These are phyloP conservation scores for Agraylea sexmaculata DNA, from an alignment of 1,140 invertebrate genomes.

Conservation along the genomic window DNA sequence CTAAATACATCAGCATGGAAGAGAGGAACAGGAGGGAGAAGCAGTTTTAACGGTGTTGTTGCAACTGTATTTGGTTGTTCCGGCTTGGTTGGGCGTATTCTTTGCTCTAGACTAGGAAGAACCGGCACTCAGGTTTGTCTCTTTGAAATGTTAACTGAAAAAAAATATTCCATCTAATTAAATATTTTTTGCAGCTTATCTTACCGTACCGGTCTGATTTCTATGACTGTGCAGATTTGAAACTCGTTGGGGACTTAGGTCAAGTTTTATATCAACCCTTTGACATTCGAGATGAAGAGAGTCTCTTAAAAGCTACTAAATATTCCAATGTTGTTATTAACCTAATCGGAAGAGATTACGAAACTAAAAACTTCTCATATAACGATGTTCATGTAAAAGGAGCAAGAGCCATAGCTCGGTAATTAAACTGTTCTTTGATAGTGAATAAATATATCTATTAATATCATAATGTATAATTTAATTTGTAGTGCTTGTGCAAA, in stretches of 20 bases:
- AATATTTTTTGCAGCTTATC: conserved; percentile 60
- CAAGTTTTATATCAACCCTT: conserved; percentile 88
- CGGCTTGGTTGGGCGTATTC: conserved; percentile 76
- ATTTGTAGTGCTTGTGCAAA: conserved; percentile 52
- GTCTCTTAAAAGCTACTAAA: conserved; percentile 73
- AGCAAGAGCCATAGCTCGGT: conserved; percentile 57
- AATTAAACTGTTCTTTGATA: conserved; percentile 2
- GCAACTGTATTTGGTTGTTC: conserved; percentile 92
- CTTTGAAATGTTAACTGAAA: not conserved
- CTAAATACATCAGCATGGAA: conserved; percentile 54
- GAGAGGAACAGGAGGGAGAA: conserved; percentile 84
- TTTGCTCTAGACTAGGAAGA: conserved; percentile 83
- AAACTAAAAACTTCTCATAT: conserved; percentile 81
- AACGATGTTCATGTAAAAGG: conserved; percentile 71
- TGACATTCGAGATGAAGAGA: conserved; percentile 77
- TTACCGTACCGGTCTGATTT: conserved; percentile 83
- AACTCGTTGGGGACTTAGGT: conserved; percentile 86
- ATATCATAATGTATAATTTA: conserved; percentile 5
- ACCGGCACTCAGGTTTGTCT: conserved; percentile 62
- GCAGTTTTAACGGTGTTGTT: conserved; percentile 92
- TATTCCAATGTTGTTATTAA: conserved; percentile 98
- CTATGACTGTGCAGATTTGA: conserved; percentile 63
- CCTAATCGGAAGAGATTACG: conserved; percentile 81
- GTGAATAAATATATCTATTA: conserved; percentile 4
- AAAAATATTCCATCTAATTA: not conserved